Evolutionary conservation across 2,797 vertebrate genomes (phyloP).

Genomic region (Amblyopsis hoosieri): DNA sequence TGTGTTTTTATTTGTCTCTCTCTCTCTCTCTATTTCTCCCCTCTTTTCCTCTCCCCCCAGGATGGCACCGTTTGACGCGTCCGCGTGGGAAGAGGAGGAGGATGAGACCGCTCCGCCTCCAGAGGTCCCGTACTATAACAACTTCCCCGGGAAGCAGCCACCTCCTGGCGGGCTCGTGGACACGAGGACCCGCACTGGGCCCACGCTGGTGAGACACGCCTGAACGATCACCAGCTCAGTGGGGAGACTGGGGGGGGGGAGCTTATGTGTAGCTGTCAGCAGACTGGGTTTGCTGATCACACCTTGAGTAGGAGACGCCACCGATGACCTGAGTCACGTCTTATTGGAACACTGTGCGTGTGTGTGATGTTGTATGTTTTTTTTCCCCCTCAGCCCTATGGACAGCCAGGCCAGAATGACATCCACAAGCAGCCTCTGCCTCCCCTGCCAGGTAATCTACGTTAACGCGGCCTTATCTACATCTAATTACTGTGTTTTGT

Average conservation of each 20-base stretch:
- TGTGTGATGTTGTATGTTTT: conserved; percentile 22
- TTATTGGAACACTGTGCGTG: not conserved
- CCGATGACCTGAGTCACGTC: not conserved
- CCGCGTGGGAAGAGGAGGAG: conserved; percentile 98
- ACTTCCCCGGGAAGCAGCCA: conserved; percentile 96
- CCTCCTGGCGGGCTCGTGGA: conserved; percentile 93
- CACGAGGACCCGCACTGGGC: conserved; percentile 86
- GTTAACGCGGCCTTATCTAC: too few relatives aligned
- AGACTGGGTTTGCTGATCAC: not conserved
- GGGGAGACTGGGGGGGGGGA: conserved; percentile 1
- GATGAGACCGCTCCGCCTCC: conserved; percentile 85
- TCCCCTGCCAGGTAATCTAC: conserved; percentile 77
- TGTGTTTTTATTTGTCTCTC: not conserved
- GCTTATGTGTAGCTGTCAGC: conserved; percentile 1
- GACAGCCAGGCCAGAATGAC: conserved; percentile 81
- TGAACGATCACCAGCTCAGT: conserved; percentile 17
- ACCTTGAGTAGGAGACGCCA: too few relatives aligned
- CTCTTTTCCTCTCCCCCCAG: conserved; percentile 59
- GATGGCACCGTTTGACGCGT: conserved; percentile 96
- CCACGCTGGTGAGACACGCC: conserved; percentile 85
- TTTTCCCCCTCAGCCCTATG: conserved; percentile 76
- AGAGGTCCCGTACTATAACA: conserved; percentile 96
- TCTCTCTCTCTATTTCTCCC: not conserved
- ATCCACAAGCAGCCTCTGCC: conserved; percentile 84
- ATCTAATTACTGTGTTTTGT: too few relatives aligned